A percentile compares a stretch with the other conserved stretches of the same genome.
Evolutionary conservation across 2,113 vertebrate genomes (phyloP).

Genomic region (Platichthys stellatus): DNA sequence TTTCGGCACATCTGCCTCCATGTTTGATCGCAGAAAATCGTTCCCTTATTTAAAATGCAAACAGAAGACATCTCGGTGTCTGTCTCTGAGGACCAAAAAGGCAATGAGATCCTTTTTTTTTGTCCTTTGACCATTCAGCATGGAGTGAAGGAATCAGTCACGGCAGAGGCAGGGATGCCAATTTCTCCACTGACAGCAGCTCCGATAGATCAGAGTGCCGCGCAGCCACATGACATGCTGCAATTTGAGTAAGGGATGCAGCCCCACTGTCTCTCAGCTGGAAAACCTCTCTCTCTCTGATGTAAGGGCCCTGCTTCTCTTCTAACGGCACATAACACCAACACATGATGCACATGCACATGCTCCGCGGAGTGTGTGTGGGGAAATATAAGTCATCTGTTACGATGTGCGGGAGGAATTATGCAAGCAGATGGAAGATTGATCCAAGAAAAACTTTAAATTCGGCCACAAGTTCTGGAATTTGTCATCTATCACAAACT

Average conservation of each 20-base stretch:
- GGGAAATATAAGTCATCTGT: slow-evolving; percentile 8
- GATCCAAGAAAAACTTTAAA: neutral
- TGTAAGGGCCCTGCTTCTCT: slow-evolving; percentile 24
- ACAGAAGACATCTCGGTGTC: slow-evolving; percentile 26
- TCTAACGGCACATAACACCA: slow-evolving; percentile 24
- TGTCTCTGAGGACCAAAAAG: slow-evolving; percentile 35
- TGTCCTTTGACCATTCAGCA: slow-evolving; percentile 10
- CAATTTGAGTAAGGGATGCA: slow-evolving; percentile 11
- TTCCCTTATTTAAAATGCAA: slow-evolving; percentile 22
- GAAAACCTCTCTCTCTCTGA: slow-evolving; percentile 25
- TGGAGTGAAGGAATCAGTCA: slow-evolving; percentile 34
- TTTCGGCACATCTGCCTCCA: slow-evolving; percentile 20
- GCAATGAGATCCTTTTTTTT: slow-evolving; percentile 19
- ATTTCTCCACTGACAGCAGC: slow-evolving; percentile 21
- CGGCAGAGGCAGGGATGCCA: slow-evolving; percentile 5
- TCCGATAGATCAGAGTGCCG: slow-evolving; percentile 26
- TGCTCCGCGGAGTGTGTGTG: no score
- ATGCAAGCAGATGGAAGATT: slow-evolving; percentile 20
- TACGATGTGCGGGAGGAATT: slow-evolving; percentile 2
- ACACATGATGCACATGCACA: slow-evolving; percentile 2
- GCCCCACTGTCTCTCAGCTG: slow-evolving; percentile 15
- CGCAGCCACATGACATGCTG: neutral
- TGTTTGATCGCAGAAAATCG: slow-evolving; percentile 41
- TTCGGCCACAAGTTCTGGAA: neutral
- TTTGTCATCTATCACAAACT: neutral